Conservation (phyloP, 2,797 vertebrate genomes). For the Rachycentron canadum region DNA sequence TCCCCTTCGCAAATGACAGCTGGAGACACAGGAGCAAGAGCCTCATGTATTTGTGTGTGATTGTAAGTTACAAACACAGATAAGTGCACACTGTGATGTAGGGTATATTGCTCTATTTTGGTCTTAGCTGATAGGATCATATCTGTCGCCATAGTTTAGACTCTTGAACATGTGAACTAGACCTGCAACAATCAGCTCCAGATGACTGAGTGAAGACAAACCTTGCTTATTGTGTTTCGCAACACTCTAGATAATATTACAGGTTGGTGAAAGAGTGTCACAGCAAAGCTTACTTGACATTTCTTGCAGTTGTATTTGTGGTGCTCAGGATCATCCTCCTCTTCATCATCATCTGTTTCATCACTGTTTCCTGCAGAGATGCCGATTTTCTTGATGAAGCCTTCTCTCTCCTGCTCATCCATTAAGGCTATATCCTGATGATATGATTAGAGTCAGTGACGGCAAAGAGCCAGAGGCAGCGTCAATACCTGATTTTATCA, state of each 20-base stretch:
- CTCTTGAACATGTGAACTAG: neutral
- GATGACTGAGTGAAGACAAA: neutral
- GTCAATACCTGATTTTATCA: neutral
- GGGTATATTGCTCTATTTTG: neutral
- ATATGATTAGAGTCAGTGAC: neutral
- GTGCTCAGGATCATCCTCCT: conserved; percentile 90
- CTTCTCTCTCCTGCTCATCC: conserved; percentile 96
- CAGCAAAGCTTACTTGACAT: conserved; percentile 89
- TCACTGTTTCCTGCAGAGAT: conserved; percentile 95
- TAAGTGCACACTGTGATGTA: neutral
- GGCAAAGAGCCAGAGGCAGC: neutral
- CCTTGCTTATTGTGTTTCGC: neutral
- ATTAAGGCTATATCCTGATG: conserved; percentile 97
- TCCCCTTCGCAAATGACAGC: conserved; percentile 96
- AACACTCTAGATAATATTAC: neutral
- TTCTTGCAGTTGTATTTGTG: conserved; percentile 99
- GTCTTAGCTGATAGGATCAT: neutral
- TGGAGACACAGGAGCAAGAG: conserved; percentile 54
- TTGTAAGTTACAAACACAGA: neutral
- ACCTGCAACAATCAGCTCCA: neutral
- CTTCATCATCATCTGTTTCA: conserved; percentile 90
- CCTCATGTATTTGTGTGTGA: neutral
- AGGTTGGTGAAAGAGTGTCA: neutral
- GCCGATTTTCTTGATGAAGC: conserved; percentile 97
- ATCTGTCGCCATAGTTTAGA: neutral